Percentiles rank a stretch among this genome's conserved stretches.
Conservation (phyloP, 92 coral and sea anemone genomes). For the Phenganax marumi region DNA sequence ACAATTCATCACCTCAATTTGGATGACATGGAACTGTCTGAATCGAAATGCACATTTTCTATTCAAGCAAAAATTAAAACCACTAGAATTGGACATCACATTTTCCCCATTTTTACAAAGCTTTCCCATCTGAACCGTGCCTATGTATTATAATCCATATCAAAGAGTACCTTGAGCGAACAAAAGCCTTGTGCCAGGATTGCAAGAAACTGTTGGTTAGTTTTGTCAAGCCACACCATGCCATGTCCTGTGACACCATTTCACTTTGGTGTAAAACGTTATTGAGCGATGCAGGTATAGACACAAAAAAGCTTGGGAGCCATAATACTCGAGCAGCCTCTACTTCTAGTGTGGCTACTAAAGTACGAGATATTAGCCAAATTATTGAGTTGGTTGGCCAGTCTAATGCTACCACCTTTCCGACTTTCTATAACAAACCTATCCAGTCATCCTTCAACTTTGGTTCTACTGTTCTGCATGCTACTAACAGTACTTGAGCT, state of each 20-base stretch:
- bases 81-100: too few species aligned
- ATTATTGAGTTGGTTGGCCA: slow-evolving; percentile 5
- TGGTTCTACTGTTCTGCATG: too few species aligned
- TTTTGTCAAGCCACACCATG: not conserved
- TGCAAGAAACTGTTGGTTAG: slow-evolving; percentile 2
- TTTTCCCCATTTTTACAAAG: too few species aligned
- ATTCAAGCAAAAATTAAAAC: too few species aligned
- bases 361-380: slow-evolving; percentile 12
- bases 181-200: not conserved
- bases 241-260: not conserved
- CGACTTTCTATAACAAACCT: too few species aligned
- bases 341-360: not conserved
- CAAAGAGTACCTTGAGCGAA: slow-evolving; percentile 29
- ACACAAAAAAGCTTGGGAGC: slow-evolving; percentile 1
- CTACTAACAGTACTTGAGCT: too few species aligned
- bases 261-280: slow-evolving; percentile 13
- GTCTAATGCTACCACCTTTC: too few species aligned
- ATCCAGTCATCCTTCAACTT: too few species aligned
- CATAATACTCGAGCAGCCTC: slow-evolving; percentile 24
- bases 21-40: too few species aligned
- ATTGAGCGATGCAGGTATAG: not conserved
- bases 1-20: too few species aligned
- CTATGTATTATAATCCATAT: slow-evolving; percentile 37
- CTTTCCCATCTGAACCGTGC: too few species aligned
- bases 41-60: too few species aligned